Evolutionary conservation across 1,140 invertebrate genomes (phyloP), one percentile per base, ranked within the genome.

Genomic region (Vollenhovia emeryi): DNA sequence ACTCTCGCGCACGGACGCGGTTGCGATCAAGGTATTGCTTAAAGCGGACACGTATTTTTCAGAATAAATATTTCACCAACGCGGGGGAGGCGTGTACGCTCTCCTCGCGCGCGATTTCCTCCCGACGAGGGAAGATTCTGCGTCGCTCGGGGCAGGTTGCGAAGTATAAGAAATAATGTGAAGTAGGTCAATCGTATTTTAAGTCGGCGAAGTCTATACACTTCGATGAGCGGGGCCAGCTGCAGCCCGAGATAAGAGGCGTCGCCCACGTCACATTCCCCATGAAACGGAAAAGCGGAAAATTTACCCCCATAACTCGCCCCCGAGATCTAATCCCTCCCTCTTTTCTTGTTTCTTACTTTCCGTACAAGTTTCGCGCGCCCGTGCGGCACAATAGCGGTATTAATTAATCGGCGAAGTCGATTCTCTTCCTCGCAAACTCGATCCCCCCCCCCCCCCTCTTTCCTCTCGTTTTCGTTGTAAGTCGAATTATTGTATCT

Each of bases 201-300:
- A 91, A 79, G 78, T 82, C 80, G 87, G 68, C 83, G 86, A 89
- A 91, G 89, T 90, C 66, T 60, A 57, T 82, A 86, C 90, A 90
- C 88, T 89, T 87, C 88, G 86, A 45, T 89, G 93, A 92, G 40
- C 90, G 90, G 78, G 66, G 64, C 64, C 90, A 92, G 87, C 93
- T 93, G 93, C 85, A 85, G 75, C 79, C 52, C 21, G 85, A 88
- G 93, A 93, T 93, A 93, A 93, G 92, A 87, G 78, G 85, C 33
- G 36, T 57, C 64, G 78, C 59, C 74, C 43, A 82, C 84, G 45
- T 80, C 78, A 74, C 21, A 15, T 83, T 88, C 52, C 45, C 57
- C 71, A 27, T 52, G 78, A 71, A 82, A 73, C 30, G 50, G 62
- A 66, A 15, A 21, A 21, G 24, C 50, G 33, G 60, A 62, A 62